Evolutionary conservation across 2,797 vertebrate genomes (phyloP).

Genomic region (Hydrolagus colliei): DNA sequence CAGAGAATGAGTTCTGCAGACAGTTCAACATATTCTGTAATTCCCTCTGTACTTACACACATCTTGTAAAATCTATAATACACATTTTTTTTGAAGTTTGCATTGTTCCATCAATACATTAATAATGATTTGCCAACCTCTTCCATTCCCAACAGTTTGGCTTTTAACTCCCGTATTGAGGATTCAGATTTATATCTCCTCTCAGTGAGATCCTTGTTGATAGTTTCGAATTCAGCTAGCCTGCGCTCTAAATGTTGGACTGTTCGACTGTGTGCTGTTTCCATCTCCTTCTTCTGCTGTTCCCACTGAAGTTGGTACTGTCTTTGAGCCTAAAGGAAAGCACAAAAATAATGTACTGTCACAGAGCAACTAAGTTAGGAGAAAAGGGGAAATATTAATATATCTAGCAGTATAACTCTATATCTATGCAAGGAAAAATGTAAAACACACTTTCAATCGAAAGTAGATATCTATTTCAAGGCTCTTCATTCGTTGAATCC

Average conservation of each 20-base stretch:
- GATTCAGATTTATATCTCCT: constrained; percentile 38
- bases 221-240: constrained; percentile 32
- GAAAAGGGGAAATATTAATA: too few species aligned
- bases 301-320: constrained; percentile 33
- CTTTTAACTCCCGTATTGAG: constrained; percentile 31
- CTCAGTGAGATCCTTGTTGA: constrained; percentile 34
- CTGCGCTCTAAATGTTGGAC: constrained; percentile 36
- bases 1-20: too few species aligned
- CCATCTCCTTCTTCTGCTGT: constrained; percentile 32
- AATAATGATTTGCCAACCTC: constrained; percentile 1
- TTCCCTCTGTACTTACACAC: too few species aligned
- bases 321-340: constrained; percentile 26
- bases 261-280: constrained; percentile 37
- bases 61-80: too few species aligned
- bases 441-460: too few species aligned
- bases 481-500: too few species aligned
- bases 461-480: too few species aligned
- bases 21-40: too few species aligned
- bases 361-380: too few species aligned
- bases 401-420: too few species aligned
- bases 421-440: too few species aligned
- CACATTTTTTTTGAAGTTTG: too few species aligned
- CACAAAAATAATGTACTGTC: not conserved
- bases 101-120: not conserved
- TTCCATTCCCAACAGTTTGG: constrained; percentile 34